Base-by-base conservation (phyloP, 2,888 invertebrate species). In the Platycheirus albimanus region DNA sequence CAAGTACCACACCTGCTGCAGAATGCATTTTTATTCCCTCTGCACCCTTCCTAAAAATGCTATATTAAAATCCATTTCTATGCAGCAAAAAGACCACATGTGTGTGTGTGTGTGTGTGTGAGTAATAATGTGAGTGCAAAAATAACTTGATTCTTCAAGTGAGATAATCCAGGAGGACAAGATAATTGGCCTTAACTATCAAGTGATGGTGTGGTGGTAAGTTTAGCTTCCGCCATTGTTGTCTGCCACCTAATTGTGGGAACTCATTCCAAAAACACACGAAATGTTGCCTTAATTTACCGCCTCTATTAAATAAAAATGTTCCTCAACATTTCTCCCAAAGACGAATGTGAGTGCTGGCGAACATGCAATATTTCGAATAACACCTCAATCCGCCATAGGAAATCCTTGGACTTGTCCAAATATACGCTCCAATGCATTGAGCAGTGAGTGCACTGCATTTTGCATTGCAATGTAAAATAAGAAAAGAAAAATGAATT, bases 231-330 rank as follows among this genome's bases (percentile, higher is more conserved):
- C 78, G 77, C 83, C 83, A 83, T 83, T 83, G 78, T 83, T 74
- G 72, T 78, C 83, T 67, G 49, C 69, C 24, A 24, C 36, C 72
- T 83, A 83, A 83, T 78, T 83, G 78, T 83, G 83, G 63, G 78
- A 78, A 78, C 72, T 36, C 77, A 72, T 61, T 66, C 61, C 71
- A 20, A 75, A 66, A 36, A 72, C 38, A 69, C 67, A 45, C 54
- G n/a, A 64, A 72, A 54, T 83, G 49, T 56, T 83, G 24, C 51
- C 28, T 72, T 63, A 78, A 72, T 78, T 69, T 56, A 64, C 71
- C 41, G 30, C 49, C 49, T 69, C 63, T 67, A 51, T 78, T 63
- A 38, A 72, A 67, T 51, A 72, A 72, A 54, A 33, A 33, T 19
- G 45, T 71, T 56, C 61, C 11, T 24, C 20, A 20, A 30, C 56